Evolutionary conservation across 1,140 invertebrate species (phyloP).

Genomic region (Heliothis virescens): DNA sequence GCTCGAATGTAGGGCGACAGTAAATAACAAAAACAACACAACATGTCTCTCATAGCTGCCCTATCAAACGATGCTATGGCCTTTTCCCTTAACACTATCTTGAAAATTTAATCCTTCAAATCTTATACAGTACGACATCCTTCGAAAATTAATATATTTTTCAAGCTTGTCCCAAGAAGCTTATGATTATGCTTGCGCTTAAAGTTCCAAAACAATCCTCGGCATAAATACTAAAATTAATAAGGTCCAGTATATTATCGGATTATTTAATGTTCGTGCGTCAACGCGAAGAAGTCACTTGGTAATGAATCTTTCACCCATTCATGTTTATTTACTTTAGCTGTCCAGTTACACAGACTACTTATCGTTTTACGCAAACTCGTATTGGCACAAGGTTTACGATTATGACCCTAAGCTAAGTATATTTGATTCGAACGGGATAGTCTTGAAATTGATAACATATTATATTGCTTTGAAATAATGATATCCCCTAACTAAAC

Average conservation of each 20-base stretch:
- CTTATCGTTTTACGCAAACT: constrained; percentile 28
- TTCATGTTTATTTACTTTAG: constrained; percentile 40
- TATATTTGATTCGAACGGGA: constrained; percentile 21
- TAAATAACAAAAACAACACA: constrained; percentile 47
- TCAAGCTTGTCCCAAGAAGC: background rate
- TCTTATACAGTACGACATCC: background rate
- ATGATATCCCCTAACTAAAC: constrained; percentile 52
- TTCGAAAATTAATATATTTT: too few relatives aligned
- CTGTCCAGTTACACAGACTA: constrained; percentile 20
- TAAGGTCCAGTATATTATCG: background rate
- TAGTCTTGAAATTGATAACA: constrained; percentile 27
- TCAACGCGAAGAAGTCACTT: constrained; percentile 10
- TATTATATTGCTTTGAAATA: constrained; percentile 13
- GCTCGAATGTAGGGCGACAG: constrained; percentile 60
- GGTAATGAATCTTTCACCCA: constrained; percentile 34
- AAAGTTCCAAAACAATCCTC: too few relatives aligned
- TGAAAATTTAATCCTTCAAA: background rate
- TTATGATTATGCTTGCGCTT: background rate
- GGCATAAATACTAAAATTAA: background rate
- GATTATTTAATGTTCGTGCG: constrained; percentile 15
- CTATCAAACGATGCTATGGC: background rate
- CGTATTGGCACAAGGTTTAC: constrained; percentile 39
- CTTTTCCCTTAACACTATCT: background rate
- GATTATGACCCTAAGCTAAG: constrained; percentile 42
- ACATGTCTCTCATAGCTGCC: background rate